phyloP scores from a whole-genome alignment of 2,888 invertebrate genomes.

The Petrolisthes manimaculis region DNA sequence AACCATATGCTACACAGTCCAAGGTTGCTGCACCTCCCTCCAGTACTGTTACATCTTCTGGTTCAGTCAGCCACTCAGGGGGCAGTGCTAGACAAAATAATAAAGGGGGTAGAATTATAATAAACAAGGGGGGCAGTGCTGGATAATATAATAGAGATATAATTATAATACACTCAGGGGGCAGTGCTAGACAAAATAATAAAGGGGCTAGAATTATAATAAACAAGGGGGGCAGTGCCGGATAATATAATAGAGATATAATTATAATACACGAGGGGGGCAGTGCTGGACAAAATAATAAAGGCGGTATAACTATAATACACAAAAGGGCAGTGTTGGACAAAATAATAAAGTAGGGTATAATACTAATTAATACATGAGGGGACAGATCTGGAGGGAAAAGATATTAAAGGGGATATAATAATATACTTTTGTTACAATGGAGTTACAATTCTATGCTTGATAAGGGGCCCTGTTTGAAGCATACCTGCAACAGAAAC shows the following conservation, averaged over 20 bases:
- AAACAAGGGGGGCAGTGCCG: background rate
- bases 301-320: background rate
- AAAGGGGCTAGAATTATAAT: background rate
- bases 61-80: conserved; percentile 59
- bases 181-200: background rate
- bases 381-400: too few species aligned
- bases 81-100: conserved; percentile 46
- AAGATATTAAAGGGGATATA: too few species aligned
- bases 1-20: conserved; percentile 59
- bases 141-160: background rate
- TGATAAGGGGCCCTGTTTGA: too few species aligned
- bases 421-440: too few species aligned
- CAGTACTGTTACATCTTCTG: conserved; percentile 44
- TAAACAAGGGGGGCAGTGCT: background rate
- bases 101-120: background rate
- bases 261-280: background rate
- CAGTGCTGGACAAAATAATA: background rate
- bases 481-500: too few species aligned
- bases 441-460: too few species aligned
- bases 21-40: conserved; percentile 46
- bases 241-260: background rate
- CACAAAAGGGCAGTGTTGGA: background rate
- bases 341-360: background rate
- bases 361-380: background rate
- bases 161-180: background rate